Base-by-base conservation (phyloP, 2,888 invertebrate genomes). In the Aelia acuminata region DNA sequence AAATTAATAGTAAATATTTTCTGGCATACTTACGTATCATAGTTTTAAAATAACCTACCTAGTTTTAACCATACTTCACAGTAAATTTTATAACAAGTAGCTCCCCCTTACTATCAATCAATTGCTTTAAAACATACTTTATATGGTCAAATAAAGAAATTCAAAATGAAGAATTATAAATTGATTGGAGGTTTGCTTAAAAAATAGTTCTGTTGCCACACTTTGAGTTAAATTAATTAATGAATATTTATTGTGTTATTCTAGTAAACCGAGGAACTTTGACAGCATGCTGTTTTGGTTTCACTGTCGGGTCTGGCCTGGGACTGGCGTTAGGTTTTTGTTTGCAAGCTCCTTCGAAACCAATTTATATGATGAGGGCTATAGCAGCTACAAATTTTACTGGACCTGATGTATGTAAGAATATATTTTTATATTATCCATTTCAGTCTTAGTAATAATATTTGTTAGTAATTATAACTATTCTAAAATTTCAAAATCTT, bases 331-430 rank as follows among this genome's bases (percentile, higher is more conserved):
- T 93, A 47, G 92, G 92, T 7, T 90, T 91, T 63, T 91, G 91
- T 87, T 89, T 91, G 43, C 91, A 91, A 43, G 89, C 90, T 20
- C 90, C 90, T 26, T 90, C 90, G 43, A 89, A 90, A 87, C 90
- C 91, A n/a, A 90, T 91, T 5, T 91, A 91, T 31, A 90, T 91
- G 80, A 93, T 93, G 93, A 91, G 92, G 90, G 92, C 93, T 10
- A 91, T 93, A 53, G 92, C 92, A 20, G 92, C 92, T 88, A 92
- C 91, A 48, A 91, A 91, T 85, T 92, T 92, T 89, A 90, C 91
- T 50, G 92, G 93, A 70, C 90, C 92, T 85, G 93, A 93, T 91
- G 93, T 93, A 91, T 91, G 91, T 90, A 57, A 22, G 47, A 85
- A 18, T 57, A 39, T 50, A 70, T 18, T 70, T 35, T 31, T 63